phyloP scores from a whole-genome alignment of 2,113 vertebrate species.

The Anhinga rufa region DNA sequence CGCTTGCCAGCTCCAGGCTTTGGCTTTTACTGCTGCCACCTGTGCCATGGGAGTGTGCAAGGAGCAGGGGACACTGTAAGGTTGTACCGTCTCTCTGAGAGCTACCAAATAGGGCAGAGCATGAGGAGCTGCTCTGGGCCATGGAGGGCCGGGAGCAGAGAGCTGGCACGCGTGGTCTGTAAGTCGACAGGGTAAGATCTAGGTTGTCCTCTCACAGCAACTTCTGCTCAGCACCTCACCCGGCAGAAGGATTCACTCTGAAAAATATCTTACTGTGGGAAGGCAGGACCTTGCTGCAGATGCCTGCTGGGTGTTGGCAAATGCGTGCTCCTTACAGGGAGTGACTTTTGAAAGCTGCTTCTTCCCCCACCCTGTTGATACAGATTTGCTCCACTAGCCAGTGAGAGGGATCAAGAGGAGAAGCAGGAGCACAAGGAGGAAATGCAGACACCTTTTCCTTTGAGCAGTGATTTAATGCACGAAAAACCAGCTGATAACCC shows the following conservation, averaged over 20 bases:
- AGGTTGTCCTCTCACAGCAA: neutral
- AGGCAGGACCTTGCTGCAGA: neutral
- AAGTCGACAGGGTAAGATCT: neutral
- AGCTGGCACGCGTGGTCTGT: neutral
- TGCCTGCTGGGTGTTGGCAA: neutral
- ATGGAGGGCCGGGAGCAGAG: neutral
- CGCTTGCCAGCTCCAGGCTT: neutral
- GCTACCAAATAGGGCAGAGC: neutral
- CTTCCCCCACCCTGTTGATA: neutral
- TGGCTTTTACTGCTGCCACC: neutral
- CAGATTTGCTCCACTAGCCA: neutral
- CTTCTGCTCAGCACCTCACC: neutral
- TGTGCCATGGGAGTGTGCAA: accelerated
- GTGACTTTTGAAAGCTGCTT: neutral
- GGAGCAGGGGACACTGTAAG: neutral
- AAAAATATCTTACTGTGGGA: neutral
- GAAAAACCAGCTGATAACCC: neutral
- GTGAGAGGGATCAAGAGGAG: neutral
- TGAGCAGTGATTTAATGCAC: neutral
- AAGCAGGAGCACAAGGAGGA: neutral
- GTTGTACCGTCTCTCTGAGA: neutral
- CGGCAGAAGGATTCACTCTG: neutral
- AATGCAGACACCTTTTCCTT: neutral
- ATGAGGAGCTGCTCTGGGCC: neutral
- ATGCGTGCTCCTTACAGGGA: neutral